Evolutionary conservation across 2,113 vertebrate genomes (phyloP).

Genomic region (rabbit (Oryctolagus cuniculus)): DNA sequence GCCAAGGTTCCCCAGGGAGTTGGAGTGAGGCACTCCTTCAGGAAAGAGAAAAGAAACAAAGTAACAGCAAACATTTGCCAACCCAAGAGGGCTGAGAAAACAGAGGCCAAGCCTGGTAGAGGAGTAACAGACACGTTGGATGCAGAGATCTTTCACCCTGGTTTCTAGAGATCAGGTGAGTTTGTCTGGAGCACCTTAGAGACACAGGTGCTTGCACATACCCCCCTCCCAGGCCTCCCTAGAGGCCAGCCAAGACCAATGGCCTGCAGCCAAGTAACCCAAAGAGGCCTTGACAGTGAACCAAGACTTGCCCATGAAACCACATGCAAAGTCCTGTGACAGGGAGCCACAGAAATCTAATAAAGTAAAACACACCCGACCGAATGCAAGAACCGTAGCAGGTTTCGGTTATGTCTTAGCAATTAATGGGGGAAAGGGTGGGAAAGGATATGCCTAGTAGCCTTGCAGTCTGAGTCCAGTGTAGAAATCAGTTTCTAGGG

Average conservation of each 20-base stretch:
- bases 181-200: constrained; percentile 22
- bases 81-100: neutral
- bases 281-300: constrained; percentile 30
- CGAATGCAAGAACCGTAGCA: neutral
- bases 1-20: constrained; percentile 37
- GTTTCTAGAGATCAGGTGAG: constrained; percentile 28
- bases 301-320: neutral
- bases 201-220: neutral
- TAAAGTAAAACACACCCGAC: constrained; percentile 48
- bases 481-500: neutral
- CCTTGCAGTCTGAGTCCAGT: neutral
- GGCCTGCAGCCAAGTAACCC: neutral
- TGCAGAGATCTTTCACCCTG: neutral
- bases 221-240: neutral
- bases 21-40: constrained; percentile 45
- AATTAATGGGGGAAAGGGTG: neutral
- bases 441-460: neutral
- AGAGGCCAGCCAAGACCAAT: neutral
- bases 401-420: neutral
- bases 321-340: neutral
- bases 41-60: constrained; percentile 16
- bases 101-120: neutral
- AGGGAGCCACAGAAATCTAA: constrained; percentile 50
- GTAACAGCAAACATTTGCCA: neutral
- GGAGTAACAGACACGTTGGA: neutral